Percentiles rank a stretch among this genome's conserved stretches.
These are phyloP conservation scores for Acanthurus tractus DNA, from an alignment of 2,797 vertebrate genomes.

Conservation along the genomic window DNA sequence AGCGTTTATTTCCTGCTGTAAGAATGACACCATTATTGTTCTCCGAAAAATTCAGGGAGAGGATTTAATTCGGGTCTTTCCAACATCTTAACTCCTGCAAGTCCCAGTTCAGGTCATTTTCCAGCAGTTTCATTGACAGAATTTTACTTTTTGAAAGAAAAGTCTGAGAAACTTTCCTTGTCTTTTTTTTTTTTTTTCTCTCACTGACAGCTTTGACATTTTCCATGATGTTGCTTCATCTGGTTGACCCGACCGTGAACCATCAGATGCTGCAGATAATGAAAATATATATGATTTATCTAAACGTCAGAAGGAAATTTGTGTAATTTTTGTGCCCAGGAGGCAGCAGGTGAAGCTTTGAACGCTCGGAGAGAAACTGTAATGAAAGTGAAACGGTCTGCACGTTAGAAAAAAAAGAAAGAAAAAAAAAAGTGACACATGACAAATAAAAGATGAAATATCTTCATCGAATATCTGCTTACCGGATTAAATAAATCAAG, in stretches of 20 bases:
- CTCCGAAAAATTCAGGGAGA: slow-evolving; percentile 32
- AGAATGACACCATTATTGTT: slow-evolving; percentile 75
- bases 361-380: slow-evolving; percentile 1
- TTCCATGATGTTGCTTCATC: slow-evolving; percentile 35
- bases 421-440: slow-evolving; percentile 35
- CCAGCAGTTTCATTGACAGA: neutral
- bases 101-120: neutral
- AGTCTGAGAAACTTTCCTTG: too few relatives aligned
- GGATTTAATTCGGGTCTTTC: slow-evolving; percentile 63
- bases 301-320: slow-evolving; percentile 39
- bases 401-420: too few relatives aligned
- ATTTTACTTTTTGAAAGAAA: neutral
- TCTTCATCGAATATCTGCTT: slow-evolving; percentile 4
- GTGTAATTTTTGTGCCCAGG: slow-evolving; percentile 17
- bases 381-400: slow-evolving; percentile 40
- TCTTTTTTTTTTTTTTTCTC: neutral
- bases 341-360: slow-evolving; percentile 49
- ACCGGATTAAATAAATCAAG: neutral
- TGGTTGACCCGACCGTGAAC: slow-evolving; percentile 44
- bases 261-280: slow-evolving; percentile 38
- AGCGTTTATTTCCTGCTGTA: slow-evolving; percentile 65
- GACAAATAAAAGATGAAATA: slow-evolving; percentile 32
- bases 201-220: slow-evolving; percentile 49
- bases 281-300: slow-evolving; percentile 53
- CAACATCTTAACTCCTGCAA: slow-evolving; percentile 16